A percentile compares a stretch with the other conserved stretches of the same genome.
phyloP scores from a whole-genome alignment of 2,113 vertebrate genomes.

The Equus przewalskii region DNA sequence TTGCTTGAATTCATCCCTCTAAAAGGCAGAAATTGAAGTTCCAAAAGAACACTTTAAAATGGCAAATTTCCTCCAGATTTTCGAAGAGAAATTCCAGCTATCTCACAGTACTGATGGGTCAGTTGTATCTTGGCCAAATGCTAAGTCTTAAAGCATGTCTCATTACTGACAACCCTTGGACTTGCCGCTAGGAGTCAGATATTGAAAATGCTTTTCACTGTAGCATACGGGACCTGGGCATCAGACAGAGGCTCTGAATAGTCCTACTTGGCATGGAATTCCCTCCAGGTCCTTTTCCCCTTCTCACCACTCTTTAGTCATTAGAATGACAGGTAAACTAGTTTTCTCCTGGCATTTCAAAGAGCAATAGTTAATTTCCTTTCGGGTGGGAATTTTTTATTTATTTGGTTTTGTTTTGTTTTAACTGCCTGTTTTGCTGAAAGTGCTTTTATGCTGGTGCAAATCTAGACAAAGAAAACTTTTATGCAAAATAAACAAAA shows the following conservation, averaged over 20 bases:
- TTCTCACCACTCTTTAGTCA: background rate
- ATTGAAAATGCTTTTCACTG: background rate
- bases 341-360: constrained; percentile 62
- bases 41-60: background rate
- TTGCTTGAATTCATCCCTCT: background rate
- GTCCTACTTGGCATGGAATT: background rate
- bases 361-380: constrained; percentile 55
- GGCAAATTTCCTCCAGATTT: constrained; percentile 21
- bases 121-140: background rate
- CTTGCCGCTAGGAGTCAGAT: background rate
- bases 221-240: background rate
- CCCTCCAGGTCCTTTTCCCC: background rate
- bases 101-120: background rate
- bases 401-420: constrained; percentile 56
- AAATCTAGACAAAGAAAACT: constrained; percentile 73
- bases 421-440: constrained; percentile 5
- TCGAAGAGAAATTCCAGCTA: background rate
- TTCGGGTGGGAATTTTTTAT: constrained; percentile 29
- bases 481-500: constrained; percentile 82
- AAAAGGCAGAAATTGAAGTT: background rate
- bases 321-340: constrained; percentile 51
- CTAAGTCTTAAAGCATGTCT: background rate
- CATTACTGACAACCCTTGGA: background rate
- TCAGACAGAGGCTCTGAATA: background rate
- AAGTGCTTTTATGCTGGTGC: constrained; percentile 64